phyloP scores from a whole-genome alignment of 2,888 invertebrate species.

The Tridacna gigas region DNA sequence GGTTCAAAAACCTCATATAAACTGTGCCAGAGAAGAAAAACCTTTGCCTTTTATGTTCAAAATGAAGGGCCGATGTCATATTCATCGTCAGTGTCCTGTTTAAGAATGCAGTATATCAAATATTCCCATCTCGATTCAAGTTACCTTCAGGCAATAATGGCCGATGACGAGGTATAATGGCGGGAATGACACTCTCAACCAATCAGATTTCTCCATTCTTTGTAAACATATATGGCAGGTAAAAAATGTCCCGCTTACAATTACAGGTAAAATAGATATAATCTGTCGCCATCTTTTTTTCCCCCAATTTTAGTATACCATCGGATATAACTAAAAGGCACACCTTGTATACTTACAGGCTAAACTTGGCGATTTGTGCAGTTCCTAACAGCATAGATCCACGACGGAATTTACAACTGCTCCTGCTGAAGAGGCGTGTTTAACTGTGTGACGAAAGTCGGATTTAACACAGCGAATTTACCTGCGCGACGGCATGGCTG shows the following conservation, averaged over 20 bases:
- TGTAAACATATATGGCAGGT: constrained; percentile 63
- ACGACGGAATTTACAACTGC: constrained; percentile 11
- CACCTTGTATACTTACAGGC: not conserved
- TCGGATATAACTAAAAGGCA: not conserved
- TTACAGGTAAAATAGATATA: constrained; percentile 33
- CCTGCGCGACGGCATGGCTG: constrained; percentile 61
- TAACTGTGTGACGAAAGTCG: constrained; percentile 52
- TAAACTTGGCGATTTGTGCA: not conserved
- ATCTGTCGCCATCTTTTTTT: constrained; percentile 31
- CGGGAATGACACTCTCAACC: constrained; percentile 61
- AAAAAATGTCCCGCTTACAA: constrained; percentile 52
- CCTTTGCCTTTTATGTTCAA: not conserved
- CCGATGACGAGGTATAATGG: constrained; percentile 59
- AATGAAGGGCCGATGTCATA: constrained; percentile 17
- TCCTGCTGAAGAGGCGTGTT: constrained; percentile 61
- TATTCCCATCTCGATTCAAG: constrained; percentile 60
- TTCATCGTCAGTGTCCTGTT: constrained; percentile 6
- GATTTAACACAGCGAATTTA: constrained; percentile 38
- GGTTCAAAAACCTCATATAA: too few species aligned
- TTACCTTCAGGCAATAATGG: constrained; percentile 61
- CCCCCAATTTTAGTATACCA: constrained; percentile 1
- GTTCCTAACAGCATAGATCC: not conserved
- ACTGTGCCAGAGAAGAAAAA: not conserved
- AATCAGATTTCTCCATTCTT: constrained; percentile 49
- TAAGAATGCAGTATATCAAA: constrained; percentile 58